Evolutionary conservation across 2,888 invertebrate genomes (phyloP).

Genomic region (Dascillus cervinus): DNA sequence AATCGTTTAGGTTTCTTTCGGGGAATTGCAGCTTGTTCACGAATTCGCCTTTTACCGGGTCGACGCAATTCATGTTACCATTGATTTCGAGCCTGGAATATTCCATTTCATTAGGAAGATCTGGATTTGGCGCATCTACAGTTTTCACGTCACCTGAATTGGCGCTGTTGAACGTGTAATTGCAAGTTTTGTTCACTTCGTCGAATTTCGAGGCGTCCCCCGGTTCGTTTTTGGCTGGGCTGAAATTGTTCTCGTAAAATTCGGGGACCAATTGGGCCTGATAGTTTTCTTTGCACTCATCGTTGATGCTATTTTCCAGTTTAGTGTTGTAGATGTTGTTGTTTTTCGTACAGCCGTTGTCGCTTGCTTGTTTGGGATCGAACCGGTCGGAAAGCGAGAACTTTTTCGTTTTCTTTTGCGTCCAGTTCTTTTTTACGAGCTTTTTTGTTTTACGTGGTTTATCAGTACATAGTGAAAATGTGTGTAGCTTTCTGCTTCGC

Average conservation of each 20-base stretch:
- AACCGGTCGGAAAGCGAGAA: slow-evolving; percentile 19
- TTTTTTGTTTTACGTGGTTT: slow-evolving; percentile 27
- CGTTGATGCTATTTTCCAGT: slow-evolving; percentile 21
- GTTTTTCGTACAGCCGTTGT: slow-evolving; percentile 9
- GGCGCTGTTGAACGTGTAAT: slow-evolving; percentile 5
- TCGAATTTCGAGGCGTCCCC: slow-evolving; percentile 5
- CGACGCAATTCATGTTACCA: slow-evolving; percentile 26
- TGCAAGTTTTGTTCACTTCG: slow-evolving; percentile 1
- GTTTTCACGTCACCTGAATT: slow-evolving; percentile 6
- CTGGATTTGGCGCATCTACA: slow-evolving; percentile 17
- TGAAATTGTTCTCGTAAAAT: slow-evolving; percentile 23
- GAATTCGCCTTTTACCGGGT: slow-evolving; percentile 23
- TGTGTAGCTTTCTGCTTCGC: slow-evolving; percentile 49
- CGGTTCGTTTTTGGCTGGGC: slow-evolving; percentile 4
- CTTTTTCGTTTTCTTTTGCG: slow-evolving; percentile 24
- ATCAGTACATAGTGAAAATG: slow-evolving; percentile 29
- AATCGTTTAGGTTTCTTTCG: slow-evolving; percentile 29
- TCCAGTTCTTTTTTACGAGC: slow-evolving; percentile 27
- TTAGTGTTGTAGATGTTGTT: slow-evolving; percentile 5
- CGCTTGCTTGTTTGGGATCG: slow-evolving; percentile 4
- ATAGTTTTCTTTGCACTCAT: slow-evolving; percentile 37
- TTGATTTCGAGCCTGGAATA: slow-evolving; percentile 35
- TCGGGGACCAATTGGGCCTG: slow-evolving; percentile 38
- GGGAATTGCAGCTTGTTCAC: slow-evolving; percentile 27
- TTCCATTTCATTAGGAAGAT: slow-evolving; percentile 33